These are phyloP conservation scores for Silurus glanis DNA, from an alignment of 2,113 vertebrate species.

Conservation along the genomic window DNA sequence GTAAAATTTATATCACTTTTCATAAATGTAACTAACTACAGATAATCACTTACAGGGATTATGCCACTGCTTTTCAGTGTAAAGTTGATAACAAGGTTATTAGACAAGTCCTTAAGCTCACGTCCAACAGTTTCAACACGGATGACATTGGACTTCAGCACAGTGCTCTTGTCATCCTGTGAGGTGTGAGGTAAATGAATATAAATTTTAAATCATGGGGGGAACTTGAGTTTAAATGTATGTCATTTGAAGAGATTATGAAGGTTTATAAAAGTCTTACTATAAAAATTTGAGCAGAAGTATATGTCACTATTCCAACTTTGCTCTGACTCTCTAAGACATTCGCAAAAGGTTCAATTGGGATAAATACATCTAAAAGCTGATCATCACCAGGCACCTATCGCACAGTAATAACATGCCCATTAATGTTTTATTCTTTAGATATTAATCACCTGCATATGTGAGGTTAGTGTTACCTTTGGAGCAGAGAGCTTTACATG, in stretches of 20 bases:
- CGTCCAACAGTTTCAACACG: slow-evolving; percentile 51
- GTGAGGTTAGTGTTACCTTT: slow-evolving; percentile 20
- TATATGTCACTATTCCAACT: slow-evolving; percentile 60
- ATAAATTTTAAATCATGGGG: background rate
- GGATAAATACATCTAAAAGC: slow-evolving; percentile 48
- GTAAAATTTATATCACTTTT: no score
- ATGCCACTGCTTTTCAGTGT: background rate
- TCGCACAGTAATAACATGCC: background rate
- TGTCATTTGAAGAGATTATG: background rate
- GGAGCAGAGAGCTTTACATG: background rate
- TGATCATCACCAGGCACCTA: background rate
- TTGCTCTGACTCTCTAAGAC: slow-evolving; percentile 13
- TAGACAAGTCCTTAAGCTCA: background rate
- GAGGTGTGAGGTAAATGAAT: background rate
- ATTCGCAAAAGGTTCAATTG: slow-evolving; percentile 29
- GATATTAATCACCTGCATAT: background rate
- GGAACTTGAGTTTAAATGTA: no score
- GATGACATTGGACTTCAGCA: slow-evolving; percentile 52
- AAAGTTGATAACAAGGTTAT: slow-evolving; percentile 56
- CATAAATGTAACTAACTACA: background rate
- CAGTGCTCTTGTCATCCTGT: slow-evolving; percentile 23
- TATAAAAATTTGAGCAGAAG: slow-evolving; percentile 29
- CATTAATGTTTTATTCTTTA: background rate
- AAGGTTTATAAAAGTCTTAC: slow-evolving; percentile 46
- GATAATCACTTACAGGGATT: slow-evolving; percentile 10